Evolutionary conservation across 2,113 vertebrate species (phyloP), one percentile per base, ranked within the genome.

Genomic region (Channa maculata): DNA sequence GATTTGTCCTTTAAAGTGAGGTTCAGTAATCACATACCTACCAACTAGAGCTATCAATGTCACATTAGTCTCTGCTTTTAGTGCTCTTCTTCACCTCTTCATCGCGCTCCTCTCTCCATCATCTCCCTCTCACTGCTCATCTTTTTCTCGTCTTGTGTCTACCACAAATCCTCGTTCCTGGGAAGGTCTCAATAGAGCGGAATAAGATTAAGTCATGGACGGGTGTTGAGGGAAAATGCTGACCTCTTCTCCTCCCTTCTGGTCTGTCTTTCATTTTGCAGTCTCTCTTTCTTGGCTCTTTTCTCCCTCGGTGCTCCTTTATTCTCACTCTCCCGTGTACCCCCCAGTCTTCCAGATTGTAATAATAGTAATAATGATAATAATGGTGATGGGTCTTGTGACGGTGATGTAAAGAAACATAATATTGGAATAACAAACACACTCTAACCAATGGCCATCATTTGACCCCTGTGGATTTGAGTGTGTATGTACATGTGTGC

Each of bases 171-270:
- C 71, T 78, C 83, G 93, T 96, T 95, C 95, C 96, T 96, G 95
- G 95, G 96, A 98, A 96, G 96, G 95, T 96, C 96, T 96, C 89
- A 92, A 92, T 94, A 93, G 94, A 96, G 94, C 90, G 89, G 95
- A 97, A 96, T 94, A 94, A 92, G 95, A 97, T 96, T 96, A 97
- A 97, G 96, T 97, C 96, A 97, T 96, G 95, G 95, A 95, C 93
- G 94, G 93, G 95, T 97, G 97, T 96, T 97, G 95, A 97, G 96
- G 96, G 97, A 98, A 99, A 99, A 98, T 92, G 89, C 94, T 96
- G 97, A 98, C 96, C 97, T 97, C 95, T 96, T 95, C 96, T 95
- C 95, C 94, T 94, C 95, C 94, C 93, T 95, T 89, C 83, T 59
- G 75, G 74, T 82, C 82, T 59, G 61, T 95, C 96, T 96, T 96